Evolutionary conservation across 2,797 vertebrate genomes (phyloP), one percentile per base, ranked within the genome.

Genomic region (Neoniphon sammara): DNA sequence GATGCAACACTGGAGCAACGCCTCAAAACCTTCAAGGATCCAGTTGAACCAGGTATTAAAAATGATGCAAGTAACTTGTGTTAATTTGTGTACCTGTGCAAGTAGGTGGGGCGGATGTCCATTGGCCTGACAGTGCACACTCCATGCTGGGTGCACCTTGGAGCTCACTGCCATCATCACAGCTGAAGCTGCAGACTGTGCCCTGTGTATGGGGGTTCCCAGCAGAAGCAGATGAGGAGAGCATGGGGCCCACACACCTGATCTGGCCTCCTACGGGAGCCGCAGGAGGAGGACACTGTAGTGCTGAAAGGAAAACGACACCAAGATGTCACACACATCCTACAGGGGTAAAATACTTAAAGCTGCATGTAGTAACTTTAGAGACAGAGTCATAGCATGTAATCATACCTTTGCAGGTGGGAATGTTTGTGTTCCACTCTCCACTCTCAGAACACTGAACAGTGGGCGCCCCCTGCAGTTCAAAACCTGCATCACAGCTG

Each of bases 401-500:
- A 30, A 11, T 7, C 20, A 3, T 87, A 94, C 93, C 91, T 89
- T 57, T 88, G 81, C 92, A 94, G 44, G n/a, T 79, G 21, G 92
- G 92, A 25, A 44, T 49, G 5, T 58, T 21, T 34, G 66, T 0
- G 18, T 10, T 90, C 95, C 95, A 96, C 30, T 68, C 58, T 59
- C 94, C 94, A 0, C 89, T 87, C 25, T 86, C 88, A 70, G 89
- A 85, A 31, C 95, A 95, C 52, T 70, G 46, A 39, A 87, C 31
- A 4, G 25, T 57, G 1, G 58, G 44, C 0, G 70, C 56, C 36
- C 94, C 93, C 34, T 87, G 70, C 44, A 94, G 47, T 4, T 66
- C 14, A 58, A 93, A 94, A 4, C 94, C 95, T 5, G 87, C 59
- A 0, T 73, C 14, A 27, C 95, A 95, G 60, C 52, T 86, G 80